These are phyloP conservation scores for Arrhopalites spinosus DNA, from an alignment of 2,888 invertebrate species.

Conservation along the genomic window DNA sequence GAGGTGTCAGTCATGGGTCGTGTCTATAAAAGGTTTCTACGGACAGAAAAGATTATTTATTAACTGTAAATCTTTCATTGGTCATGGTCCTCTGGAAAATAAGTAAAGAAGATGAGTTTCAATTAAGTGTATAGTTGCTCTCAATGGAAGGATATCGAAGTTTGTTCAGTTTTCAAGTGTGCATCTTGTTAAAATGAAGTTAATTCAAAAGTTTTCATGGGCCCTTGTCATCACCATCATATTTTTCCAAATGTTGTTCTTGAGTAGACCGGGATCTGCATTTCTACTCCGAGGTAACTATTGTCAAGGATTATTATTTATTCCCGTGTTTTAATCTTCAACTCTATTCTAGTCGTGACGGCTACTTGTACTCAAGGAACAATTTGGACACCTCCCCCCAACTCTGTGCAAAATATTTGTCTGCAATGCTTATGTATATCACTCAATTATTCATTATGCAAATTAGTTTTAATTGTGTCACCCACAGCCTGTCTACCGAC, in stretches of 20 bases:
- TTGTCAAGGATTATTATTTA: not conserved
- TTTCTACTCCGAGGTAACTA: conserved; percentile 17
- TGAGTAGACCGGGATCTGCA: not conserved
- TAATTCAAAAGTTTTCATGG: not conserved
- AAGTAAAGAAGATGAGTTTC: no score
- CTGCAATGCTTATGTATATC: conserved; percentile 48
- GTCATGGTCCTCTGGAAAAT: no score
- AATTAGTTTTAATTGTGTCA: conserved; percentile 41
- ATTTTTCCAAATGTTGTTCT: not conserved
- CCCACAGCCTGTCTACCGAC: conserved; percentile 36
- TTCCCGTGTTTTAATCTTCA: no score
- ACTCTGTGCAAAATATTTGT: conserved; percentile 42
- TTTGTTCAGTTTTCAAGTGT: not conserved
- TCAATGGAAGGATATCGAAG: not conserved
- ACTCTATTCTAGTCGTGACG: not conserved
- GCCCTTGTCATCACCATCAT: not conserved
- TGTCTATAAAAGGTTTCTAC: no score
- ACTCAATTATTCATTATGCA: conserved; percentile 44
- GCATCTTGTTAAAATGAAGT: not conserved
- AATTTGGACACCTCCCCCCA: conserved; percentile 42
- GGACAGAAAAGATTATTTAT: no score
- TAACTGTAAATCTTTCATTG: no score
- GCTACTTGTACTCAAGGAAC: conserved; percentile 40
- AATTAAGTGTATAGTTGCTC: no score
- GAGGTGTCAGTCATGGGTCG: no score